Conservation (phyloP, 2,888 invertebrate species). For the Sphaeridia pumilis region DNA sequence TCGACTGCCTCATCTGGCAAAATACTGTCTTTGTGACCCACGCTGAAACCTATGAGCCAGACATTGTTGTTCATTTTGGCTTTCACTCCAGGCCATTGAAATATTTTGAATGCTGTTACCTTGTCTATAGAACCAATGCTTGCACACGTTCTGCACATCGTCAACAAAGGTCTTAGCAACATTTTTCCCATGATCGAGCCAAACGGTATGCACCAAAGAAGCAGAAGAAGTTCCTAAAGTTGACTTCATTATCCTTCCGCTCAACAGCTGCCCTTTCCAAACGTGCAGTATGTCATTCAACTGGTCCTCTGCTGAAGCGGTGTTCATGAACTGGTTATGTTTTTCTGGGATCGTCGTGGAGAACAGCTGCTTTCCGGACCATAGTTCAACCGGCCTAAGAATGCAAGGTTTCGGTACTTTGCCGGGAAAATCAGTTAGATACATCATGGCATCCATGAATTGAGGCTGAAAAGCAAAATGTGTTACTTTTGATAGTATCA, state of each 20-base stretch:
- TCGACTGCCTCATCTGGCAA: background rate
- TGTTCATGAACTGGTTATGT: no score
- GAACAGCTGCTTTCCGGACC: constrained; percentile 97
- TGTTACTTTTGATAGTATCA: background rate
- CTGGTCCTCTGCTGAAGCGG: no score
- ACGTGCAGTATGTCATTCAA: no score
- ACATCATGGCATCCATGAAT: no score
- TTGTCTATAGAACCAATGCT: constrained; percentile 92
- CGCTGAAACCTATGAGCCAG: constrained; percentile 4
- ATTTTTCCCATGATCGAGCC: constrained; percentile 92
- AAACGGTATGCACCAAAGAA: constrained; percentile 91
- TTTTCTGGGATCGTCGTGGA: constrained; percentile 93
- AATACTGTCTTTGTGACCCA: constrained; percentile 2
- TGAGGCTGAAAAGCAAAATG: no score
- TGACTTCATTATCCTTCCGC: constrained; percentile 97
- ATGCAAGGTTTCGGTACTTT: constrained; percentile 97
- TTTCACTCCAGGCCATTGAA: no score
- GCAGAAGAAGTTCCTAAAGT: constrained; percentile 96
- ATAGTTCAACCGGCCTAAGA: constrained; percentile 85
- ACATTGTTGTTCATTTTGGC: no score
- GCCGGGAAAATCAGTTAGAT: no score
- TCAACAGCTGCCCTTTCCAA: constrained; percentile 92
- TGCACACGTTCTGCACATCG: constrained; percentile 97
- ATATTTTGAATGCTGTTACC: constrained; percentile 42
- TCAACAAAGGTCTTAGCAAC: constrained; percentile 92